Evolutionary conservation across 2,797 vertebrate species (phyloP), one percentile per base, ranked within the genome.

Genomic region (Remorina albescens): DNA sequence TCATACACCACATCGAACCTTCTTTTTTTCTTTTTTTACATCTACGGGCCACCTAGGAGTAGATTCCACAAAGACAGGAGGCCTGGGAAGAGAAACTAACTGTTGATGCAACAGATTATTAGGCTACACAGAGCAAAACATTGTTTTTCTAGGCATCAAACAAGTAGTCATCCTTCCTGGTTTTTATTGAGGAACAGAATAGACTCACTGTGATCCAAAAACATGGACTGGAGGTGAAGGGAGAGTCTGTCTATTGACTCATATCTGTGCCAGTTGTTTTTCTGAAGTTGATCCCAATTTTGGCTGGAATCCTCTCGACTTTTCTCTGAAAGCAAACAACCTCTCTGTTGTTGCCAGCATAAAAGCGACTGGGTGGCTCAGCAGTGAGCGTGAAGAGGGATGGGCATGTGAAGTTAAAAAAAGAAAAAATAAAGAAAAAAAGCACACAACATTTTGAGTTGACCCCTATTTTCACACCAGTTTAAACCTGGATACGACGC

Each of bases 401-500:
- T 2, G n/a, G 44, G 26, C 70, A 18, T 44, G 53, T 25, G 67
- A 34, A 49, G 58, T 54, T 36, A 72, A 55, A 21, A 60, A 39
- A 26, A 37, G n/a, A n/a, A n/a, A n/a, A n/a, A n/a, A n/a, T n/a
- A n/a, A n/a, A 47, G n/a, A 61, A 34, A 28, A 51, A 10, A 11
- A 7, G 21, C 41, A 36, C 50, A 57, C 23, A 5, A 55, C 68
- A 64, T 68, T 74, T 80, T 25, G 53, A 74, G 65, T 72, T 68
- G 54, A 42, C 28, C 32, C 50, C 42, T 39, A 21, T 67, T 74
- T 69, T 54, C 42, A 71, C 62, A 78, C 58, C 44, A 73, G 63
- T 23, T 68, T 46, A 72, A 81, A 86, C 71, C 81, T 88, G 83
- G 78, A 59, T 65, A 9, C 60, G 53, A 46, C 63, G 32, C 84